Base-by-base conservation (phyloP, 1,140 invertebrate genomes). In the Zaprionus vittiger region DNA sequence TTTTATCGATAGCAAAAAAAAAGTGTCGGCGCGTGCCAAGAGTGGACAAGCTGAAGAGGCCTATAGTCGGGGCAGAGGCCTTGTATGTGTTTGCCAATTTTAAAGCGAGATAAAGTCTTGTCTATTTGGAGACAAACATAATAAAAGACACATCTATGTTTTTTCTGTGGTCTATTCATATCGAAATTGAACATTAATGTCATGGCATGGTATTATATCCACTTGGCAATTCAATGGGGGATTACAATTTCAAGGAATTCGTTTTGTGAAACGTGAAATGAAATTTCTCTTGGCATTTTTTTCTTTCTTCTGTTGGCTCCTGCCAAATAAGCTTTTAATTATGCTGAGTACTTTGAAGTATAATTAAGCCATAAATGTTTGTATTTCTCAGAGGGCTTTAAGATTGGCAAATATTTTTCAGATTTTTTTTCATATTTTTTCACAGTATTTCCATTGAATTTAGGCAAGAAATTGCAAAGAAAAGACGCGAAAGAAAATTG, bases 1-100 rank as follows among this genome's bases (percentile, higher is more conserved):
- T 81, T 89, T 69, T 62, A 73, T 82, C 17, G 34, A 52, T 6
- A 24, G 3, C 44, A 31, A 6, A 41, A 41, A 41, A n/a, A 41
- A 41, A 49, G 12, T 17, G 17, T 12, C 52, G 22, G 22, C 54
- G n/a, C 22, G 26, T 55, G 54, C 26, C 54, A 14, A 26, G 26
- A 24, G 26, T 55, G 37, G 55, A 34, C 31, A 57, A 31, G 28
- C 17, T 37, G 11, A 57, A 15, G 5, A 20, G n/a, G 44, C n/a
- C n/a, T 47, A 4, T 26, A 20, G 17, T 38, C 37, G 37, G 14
- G 26, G 26, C 26, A 5, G 5, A 20, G n/a, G 31, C 31, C 31
- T 34, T 11, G 9, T 4, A 41, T 15, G 12, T 41, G 38, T 64
- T 20, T 15, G 12, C 12, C 24, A 22, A 17, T 12, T 4, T 41